Evolutionary conservation across 1,140 invertebrate species (phyloP), one percentile per base, ranked within the genome.

Genomic region (Tetramorium alpestre): DNA sequence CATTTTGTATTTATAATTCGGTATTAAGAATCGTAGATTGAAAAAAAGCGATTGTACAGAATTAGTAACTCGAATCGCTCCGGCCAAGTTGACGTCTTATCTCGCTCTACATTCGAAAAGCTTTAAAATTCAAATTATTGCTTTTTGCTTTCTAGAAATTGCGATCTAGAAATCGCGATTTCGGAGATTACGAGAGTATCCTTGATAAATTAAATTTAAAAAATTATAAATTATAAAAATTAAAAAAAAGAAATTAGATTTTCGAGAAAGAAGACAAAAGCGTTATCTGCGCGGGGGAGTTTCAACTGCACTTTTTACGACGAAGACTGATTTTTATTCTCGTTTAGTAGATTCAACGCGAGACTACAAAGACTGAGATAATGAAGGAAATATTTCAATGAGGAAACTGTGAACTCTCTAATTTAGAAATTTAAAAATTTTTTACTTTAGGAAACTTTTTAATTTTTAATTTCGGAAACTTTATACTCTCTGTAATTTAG

Each of bases 71-170:
- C 33, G 18, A 41, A 10, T 41, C 62, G 33, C 62, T 0, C 62
- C 58, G 13, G 33, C 33, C 7, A 65, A n/a, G 62, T n/a, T 62
- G 18, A n/a, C 16, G 6, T 41, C 22, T 65, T 38, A 41, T 65
- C 16, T 65, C 33, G 33, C 33, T 18, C 10, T n/a, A 33, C 8
- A 41, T 65, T 65, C 28, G 6, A 64, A 28, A 6, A 10, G 13
- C 2, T 49, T 69, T 49, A 28, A 72, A 72, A 72, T 51, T 72
- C 22, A 25, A 72, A 51, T 72, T 51, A 7, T 10, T 67, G 28
- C 10, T 2, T 58, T 22, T 44, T 67, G 28, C 10, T 2, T 58
- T 22, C 10, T 10, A 44, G 41, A 44, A 10, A 10, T 44, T 10
- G 47, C 47, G n/a, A 56, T n/a, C 7, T 28, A 5, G 28, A 60